Conservation (phyloP, 2,888 invertebrate species). For the Dichetophora obliterata region DNA sequence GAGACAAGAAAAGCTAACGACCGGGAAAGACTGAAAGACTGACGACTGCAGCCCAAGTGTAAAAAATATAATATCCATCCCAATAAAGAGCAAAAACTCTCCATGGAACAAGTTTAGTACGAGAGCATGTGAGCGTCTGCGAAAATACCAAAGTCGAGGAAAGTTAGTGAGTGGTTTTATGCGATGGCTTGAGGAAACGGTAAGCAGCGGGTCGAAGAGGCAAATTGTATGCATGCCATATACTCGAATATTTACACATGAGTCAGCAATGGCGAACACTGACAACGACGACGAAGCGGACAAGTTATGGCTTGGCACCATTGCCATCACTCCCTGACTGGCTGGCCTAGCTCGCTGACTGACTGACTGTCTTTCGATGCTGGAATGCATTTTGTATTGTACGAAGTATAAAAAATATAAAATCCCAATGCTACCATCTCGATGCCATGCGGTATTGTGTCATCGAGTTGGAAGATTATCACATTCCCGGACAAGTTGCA, state of each 20-base stretch:
- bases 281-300: not conserved
- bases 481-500: conserved; percentile 27
- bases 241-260: conserved; percentile 23
- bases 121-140: not conserved
- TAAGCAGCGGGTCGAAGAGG: not conserved
- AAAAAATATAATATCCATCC: conserved; percentile 25
- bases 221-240: not conserved
- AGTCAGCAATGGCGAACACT: not conserved
- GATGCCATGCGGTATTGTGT: conserved; percentile 29
- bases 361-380: not conserved
- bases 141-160: not conserved
- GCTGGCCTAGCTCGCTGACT: conserved; percentile 5
- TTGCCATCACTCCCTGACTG: conserved; percentile 3
- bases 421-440: conserved; percentile 11
- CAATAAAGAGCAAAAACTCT: not conserved
- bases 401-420: not conserved
- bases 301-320: not conserved
- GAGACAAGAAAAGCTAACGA: conserved; percentile 37
- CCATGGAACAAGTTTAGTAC: not conserved
- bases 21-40: conserved; percentile 18
- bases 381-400: not conserved
- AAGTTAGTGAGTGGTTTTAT: not conserved
- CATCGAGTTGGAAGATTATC: conserved; percentile 31
- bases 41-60: not conserved
- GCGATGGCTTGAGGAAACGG: not conserved